Base-by-base conservation (phyloP, 2,797 vertebrate species). In the Catamblyrhynchus diadema region DNA sequence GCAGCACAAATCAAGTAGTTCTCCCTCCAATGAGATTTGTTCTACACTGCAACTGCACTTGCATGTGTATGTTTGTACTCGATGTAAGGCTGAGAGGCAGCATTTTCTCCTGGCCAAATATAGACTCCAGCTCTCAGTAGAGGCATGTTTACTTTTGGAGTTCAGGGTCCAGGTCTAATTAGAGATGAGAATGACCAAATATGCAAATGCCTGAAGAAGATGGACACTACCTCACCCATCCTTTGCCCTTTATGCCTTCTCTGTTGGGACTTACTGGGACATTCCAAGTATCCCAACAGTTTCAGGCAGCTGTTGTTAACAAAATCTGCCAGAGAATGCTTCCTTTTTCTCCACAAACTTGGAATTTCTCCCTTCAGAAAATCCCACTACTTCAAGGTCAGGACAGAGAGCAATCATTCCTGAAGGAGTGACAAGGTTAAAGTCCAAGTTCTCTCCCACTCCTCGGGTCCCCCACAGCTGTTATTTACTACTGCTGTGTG, bases 301-400 rank as follows among this genome's bases (percentile, higher is more conserved):
- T 94, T 93, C 48, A 64, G 57, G 86, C 75, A 96, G 87, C 92
- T 97, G 90, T 45, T 94, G 27, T 81, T 82, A 89, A 90, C 72
- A 86, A 72, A 75, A 80, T 91, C 67, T 91, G 62, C 67, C 79
- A 93, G 83, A 84, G 39, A 94, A 88, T 69, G 17, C 84, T 95
- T 94, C 39, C 14, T 81, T 81, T 95, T 95, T 81, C 56, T 84
- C 35, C 67, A 69, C 81, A 80, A 94, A 93, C 33, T 67, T 94
- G 79, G 86, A 95, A 65, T 93, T 91, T 88, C 64, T 88, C 50
- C 78, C 65, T 87, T 95, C 74, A 90, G 59, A 95, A 91, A 89
- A 88, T 86, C 74, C 47, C 45, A 47, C 41, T 67, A 71, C 51
- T 96, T 87, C 89, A 95, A 94, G 80, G 82, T 67, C 94, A 96